Conservation (phyloP, 1,140 invertebrate species). For the Zaprionus capensis region DNA sequence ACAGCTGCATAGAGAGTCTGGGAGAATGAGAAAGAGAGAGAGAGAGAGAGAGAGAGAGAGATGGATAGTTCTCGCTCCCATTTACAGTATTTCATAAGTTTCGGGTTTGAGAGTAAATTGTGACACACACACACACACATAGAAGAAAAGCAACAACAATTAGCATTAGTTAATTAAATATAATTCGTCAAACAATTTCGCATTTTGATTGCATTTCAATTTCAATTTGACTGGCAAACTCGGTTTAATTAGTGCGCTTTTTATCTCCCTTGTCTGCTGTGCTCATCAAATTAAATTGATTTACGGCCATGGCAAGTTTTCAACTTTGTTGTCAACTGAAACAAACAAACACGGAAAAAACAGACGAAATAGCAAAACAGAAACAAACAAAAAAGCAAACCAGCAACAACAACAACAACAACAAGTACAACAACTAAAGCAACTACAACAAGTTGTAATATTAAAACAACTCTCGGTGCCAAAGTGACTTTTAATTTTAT, state of each 20-base stretch:
- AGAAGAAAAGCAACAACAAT: slow-evolving; percentile 37
- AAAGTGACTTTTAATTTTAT: slow-evolving; percentile 40
- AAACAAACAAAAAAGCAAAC: slow-evolving; percentile 9
- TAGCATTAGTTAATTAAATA: slow-evolving; percentile 44
- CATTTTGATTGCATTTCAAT: slow-evolving; percentile 36
- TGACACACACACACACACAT: slow-evolving; percentile 30
- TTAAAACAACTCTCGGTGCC: slow-evolving; percentile 9
- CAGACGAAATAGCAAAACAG: slow-evolving; percentile 3
- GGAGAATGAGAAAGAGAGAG: slow-evolving; percentile 7
- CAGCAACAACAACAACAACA: slow-evolving; percentile 2
- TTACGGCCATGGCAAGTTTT: slow-evolving; percentile 38
- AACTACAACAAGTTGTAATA: slow-evolving; percentile 20
- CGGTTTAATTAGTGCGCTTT: slow-evolving; percentile 43
- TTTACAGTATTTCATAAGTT: slow-evolving; percentile 43
- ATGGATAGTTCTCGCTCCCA: neutral
- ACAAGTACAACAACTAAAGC: neutral
- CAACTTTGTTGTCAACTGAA: slow-evolving; percentile 25
- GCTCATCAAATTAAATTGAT: slow-evolving; percentile 49
- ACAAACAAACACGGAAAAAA: neutral
- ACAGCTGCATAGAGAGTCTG: neutral
- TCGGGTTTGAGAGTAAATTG: neutral
- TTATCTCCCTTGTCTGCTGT: slow-evolving; percentile 27
- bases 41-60: neutral
- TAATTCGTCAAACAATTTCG: slow-evolving; percentile 21
- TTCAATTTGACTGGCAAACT: slow-evolving; percentile 17